Evolutionary conservation across 2,888 invertebrate species (phyloP).

Genomic region (Erebia palarica): DNA sequence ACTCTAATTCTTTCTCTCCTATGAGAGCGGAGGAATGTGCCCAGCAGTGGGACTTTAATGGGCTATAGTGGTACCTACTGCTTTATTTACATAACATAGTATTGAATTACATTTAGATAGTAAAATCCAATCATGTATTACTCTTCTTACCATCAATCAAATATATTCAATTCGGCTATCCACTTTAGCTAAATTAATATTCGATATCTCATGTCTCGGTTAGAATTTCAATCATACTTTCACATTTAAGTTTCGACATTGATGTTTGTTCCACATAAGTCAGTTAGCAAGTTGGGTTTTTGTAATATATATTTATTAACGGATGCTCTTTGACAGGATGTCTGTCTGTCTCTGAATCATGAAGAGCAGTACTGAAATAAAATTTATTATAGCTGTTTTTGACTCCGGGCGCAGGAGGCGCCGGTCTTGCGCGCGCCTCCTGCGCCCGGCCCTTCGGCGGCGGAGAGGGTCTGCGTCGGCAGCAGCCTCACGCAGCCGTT

Average conservation of each 20-base stretch:
- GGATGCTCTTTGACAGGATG: not conserved
- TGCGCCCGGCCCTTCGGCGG: no score
- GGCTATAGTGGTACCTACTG: no score
- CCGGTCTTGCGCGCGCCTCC: no score
- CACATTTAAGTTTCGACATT: conserved; percentile 11
- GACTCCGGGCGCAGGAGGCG: no score
- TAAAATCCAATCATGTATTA: not conserved
- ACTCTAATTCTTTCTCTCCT: no score
- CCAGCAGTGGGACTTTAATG: no score
- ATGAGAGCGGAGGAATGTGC: no score
- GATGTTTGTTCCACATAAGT: conserved; percentile 3
- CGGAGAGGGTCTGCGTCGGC: no score
- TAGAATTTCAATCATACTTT: conserved; percentile 10
- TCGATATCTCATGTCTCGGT: not conserved
- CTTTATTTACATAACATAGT: not conserved
- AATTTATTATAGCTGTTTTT: no score
- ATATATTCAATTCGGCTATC: conserved; percentile 5
- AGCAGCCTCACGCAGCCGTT: no score
- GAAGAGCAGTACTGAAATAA: no score
- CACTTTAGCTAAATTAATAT: not conserved
- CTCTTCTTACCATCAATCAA: conserved; percentile 13
- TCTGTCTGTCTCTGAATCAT: no score
- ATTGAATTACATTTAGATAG: not conserved
- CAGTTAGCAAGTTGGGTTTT: not conserved
- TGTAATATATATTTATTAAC: not conserved